Evolutionary conservation across 1,140 invertebrate genomes (phyloP), one percentile per base, ranked within the genome.

Genomic region (Lepeophtheirus salmonis): DNA sequence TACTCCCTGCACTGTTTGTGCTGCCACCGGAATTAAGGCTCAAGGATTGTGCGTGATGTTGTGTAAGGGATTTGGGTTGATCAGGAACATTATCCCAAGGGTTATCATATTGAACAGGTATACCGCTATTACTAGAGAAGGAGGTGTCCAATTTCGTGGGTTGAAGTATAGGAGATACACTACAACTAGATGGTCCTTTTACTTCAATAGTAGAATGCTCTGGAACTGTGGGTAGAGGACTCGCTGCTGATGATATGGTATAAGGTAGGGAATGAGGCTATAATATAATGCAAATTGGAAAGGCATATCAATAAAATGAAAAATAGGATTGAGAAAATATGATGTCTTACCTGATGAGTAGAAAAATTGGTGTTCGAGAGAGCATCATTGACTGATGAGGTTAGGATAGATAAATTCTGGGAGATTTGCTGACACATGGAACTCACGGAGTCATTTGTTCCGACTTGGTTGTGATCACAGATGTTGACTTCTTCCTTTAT

Each of bases 401-500:
- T 81, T 3, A 90, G 75, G 61, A 87, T 74, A 24, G 82, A 82
- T 16, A 91, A 73, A 16, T 85, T 86, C 69, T 83, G 82, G 25
- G 84, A 83, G 25, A 91, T 74, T 68, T 91, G 84, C 70, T 89
- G 84, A 73, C 86, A 90, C 75, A 89, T 80, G 62, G 84, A 83
- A 64, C 84, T 83, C 18, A 90, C 85, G 16, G 82, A 80, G 69
- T 88, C 82, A 72, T 61, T 71, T 77, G 12, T 50, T 25, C 69
- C 67, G 58, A 63, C 68, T 64, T 24, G 30, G 73, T 72, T 63
- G 72, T 70, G 48, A 67, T 66, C 52, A 69, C 66, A 1, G 83
- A 82, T 50, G 84, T 83, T 66, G 81, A 77, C 75, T 89, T 84
- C 18, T 83, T 81, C 69, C 87, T 87, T 22, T 83, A 81, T 63